Evolutionary conservation across 1,140 invertebrate species (phyloP).

Genomic region (Anadara kagoshimensis): DNA sequence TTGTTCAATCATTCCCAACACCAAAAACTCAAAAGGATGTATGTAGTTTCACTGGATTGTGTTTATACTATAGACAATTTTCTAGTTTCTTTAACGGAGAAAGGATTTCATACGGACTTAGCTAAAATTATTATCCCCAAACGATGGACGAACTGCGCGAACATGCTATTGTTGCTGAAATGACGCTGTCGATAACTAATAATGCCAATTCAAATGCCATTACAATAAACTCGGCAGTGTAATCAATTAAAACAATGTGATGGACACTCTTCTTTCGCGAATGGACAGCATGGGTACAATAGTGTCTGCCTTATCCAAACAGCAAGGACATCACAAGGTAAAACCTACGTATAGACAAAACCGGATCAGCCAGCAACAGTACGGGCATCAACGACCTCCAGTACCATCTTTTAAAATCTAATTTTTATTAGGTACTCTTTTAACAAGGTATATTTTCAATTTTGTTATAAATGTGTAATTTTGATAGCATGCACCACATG

Average conservation of each 20-base stretch:
- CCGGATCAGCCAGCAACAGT: neutral
- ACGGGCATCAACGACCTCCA: neutral
- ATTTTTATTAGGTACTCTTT: too few relatives aligned
- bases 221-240: neutral
- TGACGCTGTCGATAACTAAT: too few relatives aligned
- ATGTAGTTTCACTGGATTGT: constrained; percentile 41
- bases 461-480: too few relatives aligned
- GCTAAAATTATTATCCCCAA: neutral
- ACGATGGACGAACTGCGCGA: neutral
- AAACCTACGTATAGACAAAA: neutral
- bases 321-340: neutral
- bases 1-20: constrained; percentile 10
- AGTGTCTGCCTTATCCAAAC: neutral
- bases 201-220: too few relatives aligned
- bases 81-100: neutral
- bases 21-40: constrained; percentile 26
- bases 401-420: too few relatives aligned
- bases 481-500: too few relatives aligned
- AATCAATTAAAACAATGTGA: neutral
- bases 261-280: neutral
- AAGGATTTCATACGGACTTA: neutral
- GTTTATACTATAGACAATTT: constrained; percentile 68
- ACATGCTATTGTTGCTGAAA: too few relatives aligned
- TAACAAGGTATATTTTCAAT: too few relatives aligned
- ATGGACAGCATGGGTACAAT: neutral